These are phyloP conservation scores for Stenurella melanura DNA, from an alignment of 2,888 invertebrate genomes.

Conservation along the genomic window DNA sequence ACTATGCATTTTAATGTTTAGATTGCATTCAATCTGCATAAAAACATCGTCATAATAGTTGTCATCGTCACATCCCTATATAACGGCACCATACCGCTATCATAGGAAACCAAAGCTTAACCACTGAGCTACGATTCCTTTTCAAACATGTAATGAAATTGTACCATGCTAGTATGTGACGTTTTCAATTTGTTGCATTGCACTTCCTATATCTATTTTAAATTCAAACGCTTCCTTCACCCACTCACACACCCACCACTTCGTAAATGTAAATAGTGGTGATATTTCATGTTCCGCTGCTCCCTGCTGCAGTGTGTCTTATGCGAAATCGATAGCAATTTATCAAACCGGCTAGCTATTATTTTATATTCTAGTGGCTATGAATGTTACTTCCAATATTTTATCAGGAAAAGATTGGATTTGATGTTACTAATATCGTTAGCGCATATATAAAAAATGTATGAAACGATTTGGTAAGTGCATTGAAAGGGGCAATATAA, in stretches of 20 bases:
- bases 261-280: not conserved
- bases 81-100: too few species aligned
- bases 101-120: too few species aligned
- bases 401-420: not conserved
- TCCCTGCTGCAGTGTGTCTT: not conserved
- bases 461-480: not conserved
- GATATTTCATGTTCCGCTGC: not conserved
- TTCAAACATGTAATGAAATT: too few species aligned
- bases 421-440: not conserved
- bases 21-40: too few species aligned
- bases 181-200: too few species aligned
- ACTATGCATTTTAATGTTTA: too few species aligned
- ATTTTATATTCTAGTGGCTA: not conserved
- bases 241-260: not conserved
- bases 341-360: not conserved
- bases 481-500: not conserved
- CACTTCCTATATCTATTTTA: not conserved
- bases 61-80: too few species aligned
- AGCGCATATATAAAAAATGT: not conserved
- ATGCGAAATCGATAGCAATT: slow-evolving; percentile 13
- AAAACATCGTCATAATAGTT: too few species aligned
- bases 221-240: not conserved
- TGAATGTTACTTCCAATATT: not conserved
- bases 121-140: too few species aligned
- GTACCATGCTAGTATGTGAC: too few species aligned